Conservation (phyloP, 2,888 invertebrate genomes). For the Auanema freiburgensis region DNA sequence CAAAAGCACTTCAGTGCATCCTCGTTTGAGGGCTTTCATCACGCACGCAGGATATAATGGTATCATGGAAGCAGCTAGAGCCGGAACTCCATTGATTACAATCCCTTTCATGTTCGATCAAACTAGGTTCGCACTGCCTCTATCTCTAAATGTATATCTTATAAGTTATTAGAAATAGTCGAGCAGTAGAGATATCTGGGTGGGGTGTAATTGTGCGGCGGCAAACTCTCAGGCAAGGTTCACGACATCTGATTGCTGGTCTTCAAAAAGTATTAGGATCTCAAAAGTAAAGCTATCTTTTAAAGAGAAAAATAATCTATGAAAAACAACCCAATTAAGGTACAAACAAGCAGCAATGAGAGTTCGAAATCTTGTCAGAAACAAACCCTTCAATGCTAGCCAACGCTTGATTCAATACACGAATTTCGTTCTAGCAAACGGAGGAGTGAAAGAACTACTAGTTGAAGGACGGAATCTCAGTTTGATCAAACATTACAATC, state of each 20-base stretch:
- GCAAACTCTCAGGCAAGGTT: constrained; percentile 23
- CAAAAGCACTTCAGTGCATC: constrained; percentile 27
- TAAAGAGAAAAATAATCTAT: too few relatives aligned
- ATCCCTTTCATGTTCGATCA: constrained; percentile 44
- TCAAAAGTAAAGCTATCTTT: constrained; percentile 18
- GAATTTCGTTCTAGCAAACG: constrained; percentile 38
- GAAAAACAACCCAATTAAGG: constrained; percentile 14
- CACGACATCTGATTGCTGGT: constrained; percentile 23
- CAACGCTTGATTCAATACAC: constrained; percentile 35
- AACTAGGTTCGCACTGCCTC: constrained; percentile 39
- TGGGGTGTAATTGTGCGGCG: constrained; percentile 45
- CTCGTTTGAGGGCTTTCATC: constrained; percentile 44
- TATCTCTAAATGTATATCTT: neutral
- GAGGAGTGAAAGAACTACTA: constrained; percentile 33
- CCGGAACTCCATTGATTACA: constrained; percentile 43
- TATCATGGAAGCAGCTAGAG: constrained; percentile 49
- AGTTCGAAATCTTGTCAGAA: constrained; percentile 32
- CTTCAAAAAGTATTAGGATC: constrained; percentile 30
- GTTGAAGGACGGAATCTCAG: constrained; percentile 21
- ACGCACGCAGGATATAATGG: constrained; percentile 58
- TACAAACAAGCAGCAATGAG: constrained; percentile 30
- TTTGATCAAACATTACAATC: constrained; percentile 23
- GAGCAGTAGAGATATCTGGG: constrained; percentile 43
- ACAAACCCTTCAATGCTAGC: constrained; percentile 35
- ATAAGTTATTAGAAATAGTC: constrained; percentile 30